Percentiles rank a stretch among this genome's conserved stretches.
Conservation (phyloP, 2,797 vertebrate species). For the Halcyon smyrnensis region DNA sequence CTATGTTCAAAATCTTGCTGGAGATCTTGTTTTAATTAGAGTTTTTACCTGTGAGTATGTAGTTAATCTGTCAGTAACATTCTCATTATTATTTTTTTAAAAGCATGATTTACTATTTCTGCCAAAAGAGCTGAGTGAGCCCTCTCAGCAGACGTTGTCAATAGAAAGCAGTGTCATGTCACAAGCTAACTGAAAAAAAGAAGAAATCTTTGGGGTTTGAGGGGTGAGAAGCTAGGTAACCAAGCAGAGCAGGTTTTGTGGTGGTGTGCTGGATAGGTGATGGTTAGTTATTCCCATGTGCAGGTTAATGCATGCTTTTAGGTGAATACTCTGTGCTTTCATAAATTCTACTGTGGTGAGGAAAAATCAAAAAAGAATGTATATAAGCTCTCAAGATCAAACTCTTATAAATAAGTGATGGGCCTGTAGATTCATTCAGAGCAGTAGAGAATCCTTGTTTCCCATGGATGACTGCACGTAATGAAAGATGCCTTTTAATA, state of each 20-base stretch:
- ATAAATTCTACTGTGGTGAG: not conserved
- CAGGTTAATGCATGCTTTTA: not conserved
- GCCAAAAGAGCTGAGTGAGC: not conserved
- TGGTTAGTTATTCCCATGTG: not conserved
- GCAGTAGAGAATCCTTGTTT: not conserved
- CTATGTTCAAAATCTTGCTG: not conserved
- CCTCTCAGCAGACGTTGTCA: not conserved
- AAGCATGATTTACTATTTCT: not conserved
- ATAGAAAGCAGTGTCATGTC: not conserved
- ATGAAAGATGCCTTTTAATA: not conserved
- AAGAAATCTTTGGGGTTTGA: not conserved
- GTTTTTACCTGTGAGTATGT: not conserved
- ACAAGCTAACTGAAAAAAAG: not conserved
- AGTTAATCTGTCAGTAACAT: not conserved
- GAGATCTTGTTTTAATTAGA: constrained; percentile 29
- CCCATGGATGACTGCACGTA: not conserved
- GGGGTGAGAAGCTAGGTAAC: not conserved
- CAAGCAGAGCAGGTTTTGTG: not conserved
- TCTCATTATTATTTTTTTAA: not conserved
- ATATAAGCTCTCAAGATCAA: not conserved
- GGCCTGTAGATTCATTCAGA: not conserved
- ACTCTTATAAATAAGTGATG: not conserved
- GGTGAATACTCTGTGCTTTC: not conserved
- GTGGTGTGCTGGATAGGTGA: not conserved
- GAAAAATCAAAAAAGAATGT: not conserved